Evolutionary conservation across 2,888 invertebrate species (phyloP), one percentile per base, ranked within the genome.

Genomic region (Cosmia pyralina): DNA sequence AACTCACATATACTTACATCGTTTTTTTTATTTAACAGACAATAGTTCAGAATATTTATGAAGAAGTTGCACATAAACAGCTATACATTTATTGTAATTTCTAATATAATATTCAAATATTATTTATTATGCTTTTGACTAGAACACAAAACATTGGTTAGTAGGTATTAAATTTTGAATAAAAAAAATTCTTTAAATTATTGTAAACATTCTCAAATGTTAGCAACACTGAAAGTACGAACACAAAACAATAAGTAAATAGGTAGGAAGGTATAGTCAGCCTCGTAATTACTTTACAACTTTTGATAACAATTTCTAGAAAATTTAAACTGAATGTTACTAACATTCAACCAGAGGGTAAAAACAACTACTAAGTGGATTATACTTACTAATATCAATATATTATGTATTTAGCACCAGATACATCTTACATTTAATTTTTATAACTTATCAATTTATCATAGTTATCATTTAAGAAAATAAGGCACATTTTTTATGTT

Each of bases 101-200:
- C 2, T 48, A 50, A 22, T 53, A 46, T 22, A 48, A 38, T 73
- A 48, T 19, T 38, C 15, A 57, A 38, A 38, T 38, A 38, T 6
- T 41, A 69, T 50, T 15, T 53, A 46, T 69, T 67, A 71, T 60
- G 53, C 70, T 72, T 78, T 87, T 90, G 90, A 90, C 90, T 90
- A 90, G 90, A 90, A 88, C 65, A 88, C 76, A 87, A 87, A 81
- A 81, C 52, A 59, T 59, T 74, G 48, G 53, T 75, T 65, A 81
- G 34, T n/a, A n/a, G n/a, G n/a, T 66, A 50, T 59, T 41, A 34
- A 75, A 75, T 48, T 28, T 41, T 8, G 55, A 11, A 73, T 17
- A 60, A 10, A 74, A 65, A 34, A 28, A 46, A 38, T 46, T 65
- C 13, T 38, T 41, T 50, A 2, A 55, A 62, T 10, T 34, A 62